A percentile compares a stretch with the other conserved stretches of the same genome.
Conservation (phyloP, 2,888 invertebrate species). For the Stenoptilia bipunctidactyla region DNA sequence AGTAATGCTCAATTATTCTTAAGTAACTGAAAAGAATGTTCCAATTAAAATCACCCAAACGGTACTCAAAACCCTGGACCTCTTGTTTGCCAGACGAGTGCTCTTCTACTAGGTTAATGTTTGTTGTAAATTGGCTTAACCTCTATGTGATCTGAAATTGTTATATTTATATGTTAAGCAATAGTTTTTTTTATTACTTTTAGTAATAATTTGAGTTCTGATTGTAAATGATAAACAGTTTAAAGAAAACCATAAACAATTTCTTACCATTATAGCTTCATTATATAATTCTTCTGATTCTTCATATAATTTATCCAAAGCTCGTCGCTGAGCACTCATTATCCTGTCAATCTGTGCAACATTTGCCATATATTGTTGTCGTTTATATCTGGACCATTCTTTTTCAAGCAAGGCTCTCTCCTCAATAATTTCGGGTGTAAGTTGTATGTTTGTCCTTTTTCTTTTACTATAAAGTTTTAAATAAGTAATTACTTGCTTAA, state of each 20-base stretch:
- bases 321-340: conserved; percentile 78
- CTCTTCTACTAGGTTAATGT: too few relatives aligned
- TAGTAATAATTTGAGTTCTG: too few relatives aligned
- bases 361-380: conserved; percentile 73
- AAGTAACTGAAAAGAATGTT: too few relatives aligned
- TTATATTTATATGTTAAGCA: too few relatives aligned
- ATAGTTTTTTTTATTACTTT: too few relatives aligned
- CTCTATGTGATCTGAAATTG: too few relatives aligned
- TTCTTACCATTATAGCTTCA: conserved; percentile 82
- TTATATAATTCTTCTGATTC: conserved; percentile 90
- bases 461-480: conserved; percentile 33
- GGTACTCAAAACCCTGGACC: too few relatives aligned
- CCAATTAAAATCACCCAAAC: too few relatives aligned
- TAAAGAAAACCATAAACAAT: conserved; percentile 2
- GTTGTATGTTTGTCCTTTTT: conserved; percentile 51
- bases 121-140: too few relatives aligned
- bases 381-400: conserved; percentile 82
- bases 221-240: conserved; percentile 1
- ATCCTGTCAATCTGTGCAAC: conserved; percentile 78
- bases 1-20: too few relatives aligned
- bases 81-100: too few relatives aligned
- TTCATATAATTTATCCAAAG: conserved; percentile 82
- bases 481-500: too few relatives aligned
- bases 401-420: conserved; percentile 76
- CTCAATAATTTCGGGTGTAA: conserved; percentile 74